Evolutionary conservation across 2,888 invertebrate genomes (phyloP).

Genomic region (Arenicola marina): DNA sequence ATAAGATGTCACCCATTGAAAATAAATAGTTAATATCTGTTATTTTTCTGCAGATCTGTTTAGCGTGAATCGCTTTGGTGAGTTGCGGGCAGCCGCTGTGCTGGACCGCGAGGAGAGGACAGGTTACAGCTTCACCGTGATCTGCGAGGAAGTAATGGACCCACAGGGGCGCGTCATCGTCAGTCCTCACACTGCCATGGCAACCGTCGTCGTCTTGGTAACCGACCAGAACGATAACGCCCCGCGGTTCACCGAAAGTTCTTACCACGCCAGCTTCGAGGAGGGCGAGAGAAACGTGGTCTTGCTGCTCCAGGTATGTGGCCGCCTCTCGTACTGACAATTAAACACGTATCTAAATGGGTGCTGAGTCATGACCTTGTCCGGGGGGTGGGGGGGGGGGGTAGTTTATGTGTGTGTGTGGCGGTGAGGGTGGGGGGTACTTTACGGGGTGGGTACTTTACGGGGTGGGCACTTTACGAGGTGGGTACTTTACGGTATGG

Average conservation of each 20-base stretch:
- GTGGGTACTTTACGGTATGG: too few species aligned
- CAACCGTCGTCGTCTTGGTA: constrained; percentile 11
- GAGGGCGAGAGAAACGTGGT: constrained; percentile 14
- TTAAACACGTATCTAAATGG: too few species aligned
- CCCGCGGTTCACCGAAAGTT: constrained; percentile 9
- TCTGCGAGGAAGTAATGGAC: constrained; percentile 7
- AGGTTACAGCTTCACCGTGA: constrained; percentile 4
- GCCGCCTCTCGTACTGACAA: too few species aligned
- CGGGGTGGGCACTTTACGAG: too few species aligned
- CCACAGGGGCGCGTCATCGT: background rate
- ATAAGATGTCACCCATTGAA: too few species aligned
- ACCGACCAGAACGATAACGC: constrained; percentile 21
- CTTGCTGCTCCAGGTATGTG: too few species aligned
- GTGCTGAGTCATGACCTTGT: too few species aligned
- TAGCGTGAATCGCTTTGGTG: background rate
- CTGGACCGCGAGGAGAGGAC: constrained; percentile 16
- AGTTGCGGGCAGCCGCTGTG: background rate
- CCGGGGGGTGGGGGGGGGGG: too few species aligned
- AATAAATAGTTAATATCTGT: too few species aligned
- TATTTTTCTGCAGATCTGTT: constrained; percentile 5
- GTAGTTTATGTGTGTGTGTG: too few species aligned
- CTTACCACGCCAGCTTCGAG: constrained; percentile 8
- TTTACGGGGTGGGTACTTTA: too few species aligned
- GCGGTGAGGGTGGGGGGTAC: too few species aligned
- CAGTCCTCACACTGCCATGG: constrained; percentile 2